These are phyloP conservation scores for Lytechinus pictus DNA, from an alignment of 35 echinoderm and acorn worm genomes.

Conservation along the genomic window DNA sequence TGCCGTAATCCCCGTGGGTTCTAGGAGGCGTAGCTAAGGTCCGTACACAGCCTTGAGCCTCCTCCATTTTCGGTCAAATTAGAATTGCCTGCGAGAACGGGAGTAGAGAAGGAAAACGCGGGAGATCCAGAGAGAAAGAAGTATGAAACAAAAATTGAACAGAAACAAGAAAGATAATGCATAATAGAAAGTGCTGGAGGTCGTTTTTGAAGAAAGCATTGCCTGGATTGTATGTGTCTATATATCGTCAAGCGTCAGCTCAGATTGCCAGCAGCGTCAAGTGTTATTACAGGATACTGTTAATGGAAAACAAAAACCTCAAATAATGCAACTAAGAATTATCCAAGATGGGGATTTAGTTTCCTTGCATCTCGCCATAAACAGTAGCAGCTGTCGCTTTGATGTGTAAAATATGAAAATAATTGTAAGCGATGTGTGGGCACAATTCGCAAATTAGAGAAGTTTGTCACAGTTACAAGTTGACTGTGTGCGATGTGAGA, in stretches of 20 bases:
- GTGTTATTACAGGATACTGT: constrained; percentile 40
- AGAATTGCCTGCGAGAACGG: constrained; percentile 35
- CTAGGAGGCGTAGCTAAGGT: constrained; percentile 36
- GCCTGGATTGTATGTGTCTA: constrained; percentile 36
- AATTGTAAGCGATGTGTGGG: constrained; percentile 45
- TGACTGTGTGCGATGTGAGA: background rate
- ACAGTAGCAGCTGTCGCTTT: constrained; percentile 41
- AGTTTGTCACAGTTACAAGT: constrained; percentile 7
- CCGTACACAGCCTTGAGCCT: constrained; percentile 36
- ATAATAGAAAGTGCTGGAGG: constrained; percentile 45
- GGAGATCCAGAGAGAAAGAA: background rate
- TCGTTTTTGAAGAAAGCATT: constrained; percentile 41
- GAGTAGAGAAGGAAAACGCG: background rate
- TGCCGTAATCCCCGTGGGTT: constrained; percentile 43
- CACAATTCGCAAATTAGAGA: background rate
- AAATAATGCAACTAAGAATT: constrained; percentile 46
- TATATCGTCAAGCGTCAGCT: constrained; percentile 14
- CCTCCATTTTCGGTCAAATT: constrained; percentile 40
- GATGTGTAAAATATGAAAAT: constrained; percentile 48
- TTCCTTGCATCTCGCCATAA: constrained; percentile 37
- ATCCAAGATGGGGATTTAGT: constrained; percentile 16
- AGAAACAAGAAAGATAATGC: constrained; percentile 41
- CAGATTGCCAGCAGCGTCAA: background rate
- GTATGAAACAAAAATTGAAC: constrained; percentile 36
- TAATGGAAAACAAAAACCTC: constrained; percentile 33